Evolutionary conservation across 2,113 vertebrate species (phyloP).

Genomic region (Crotalus helleri): DNA sequence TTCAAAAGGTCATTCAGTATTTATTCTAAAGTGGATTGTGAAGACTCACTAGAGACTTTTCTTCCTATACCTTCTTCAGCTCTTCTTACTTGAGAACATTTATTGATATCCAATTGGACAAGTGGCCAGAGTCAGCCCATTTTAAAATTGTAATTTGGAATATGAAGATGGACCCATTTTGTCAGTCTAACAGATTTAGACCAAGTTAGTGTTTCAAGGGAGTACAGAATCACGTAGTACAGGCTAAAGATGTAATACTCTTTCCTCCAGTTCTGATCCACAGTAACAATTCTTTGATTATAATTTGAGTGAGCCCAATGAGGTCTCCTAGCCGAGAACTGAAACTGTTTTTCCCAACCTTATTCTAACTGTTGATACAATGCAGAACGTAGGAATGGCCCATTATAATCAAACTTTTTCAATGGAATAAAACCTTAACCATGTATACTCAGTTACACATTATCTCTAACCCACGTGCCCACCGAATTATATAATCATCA

Average conservation of each 20-base stretch:
- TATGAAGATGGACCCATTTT: not conserved
- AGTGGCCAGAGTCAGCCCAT: not conserved
- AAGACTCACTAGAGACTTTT: not conserved
- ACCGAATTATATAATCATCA: not conserved
- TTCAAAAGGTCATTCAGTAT: not conserved
- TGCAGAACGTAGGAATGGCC: not conserved
- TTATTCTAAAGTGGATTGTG: not conserved
- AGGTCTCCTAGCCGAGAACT: not conserved
- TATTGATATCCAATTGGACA: not conserved
- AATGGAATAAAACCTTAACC: not conserved
- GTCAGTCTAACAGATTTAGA: not conserved
- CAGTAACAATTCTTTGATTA: not conserved
- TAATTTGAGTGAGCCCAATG: not conserved
- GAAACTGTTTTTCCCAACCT: not conserved
- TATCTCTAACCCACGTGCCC: not conserved
- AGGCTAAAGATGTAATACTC: not conserved
- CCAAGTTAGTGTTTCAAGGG: not conserved
- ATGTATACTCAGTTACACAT: not conserved
- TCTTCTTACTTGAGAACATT: not conserved
- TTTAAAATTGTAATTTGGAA: not conserved
- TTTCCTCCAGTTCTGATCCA: not conserved
- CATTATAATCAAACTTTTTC: not conserved
- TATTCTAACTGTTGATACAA: not conserved
- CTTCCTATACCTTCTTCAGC: not conserved
- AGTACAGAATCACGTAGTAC: not conserved